Percentiles rank a stretch among this genome's conserved stretches.
These are phyloP conservation scores for Coendou prehensilis DNA, from an alignment of 2,797 vertebrate genomes.

Conservation along the genomic window DNA sequence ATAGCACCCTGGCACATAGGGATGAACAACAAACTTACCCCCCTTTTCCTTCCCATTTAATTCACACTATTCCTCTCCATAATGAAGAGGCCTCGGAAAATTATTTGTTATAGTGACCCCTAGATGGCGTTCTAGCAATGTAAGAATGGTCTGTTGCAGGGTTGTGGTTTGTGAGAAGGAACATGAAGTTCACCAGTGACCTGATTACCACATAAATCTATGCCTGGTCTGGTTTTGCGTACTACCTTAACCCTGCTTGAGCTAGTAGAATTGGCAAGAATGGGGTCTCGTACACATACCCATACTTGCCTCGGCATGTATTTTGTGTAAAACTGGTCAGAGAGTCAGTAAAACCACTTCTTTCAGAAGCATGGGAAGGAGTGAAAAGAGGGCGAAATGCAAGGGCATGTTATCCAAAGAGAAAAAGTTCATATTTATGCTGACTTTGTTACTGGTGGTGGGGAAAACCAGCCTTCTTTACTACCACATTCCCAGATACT, in stretches of 20 bases:
- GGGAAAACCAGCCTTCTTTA: background rate
- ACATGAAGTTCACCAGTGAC: background rate
- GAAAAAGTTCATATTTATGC: background rate
- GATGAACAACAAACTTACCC: background rate
- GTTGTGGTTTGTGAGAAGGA: background rate
- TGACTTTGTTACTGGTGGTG: background rate
- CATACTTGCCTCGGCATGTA: background rate
- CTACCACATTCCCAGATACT: background rate
- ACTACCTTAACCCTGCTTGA: background rate
- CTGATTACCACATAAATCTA: background rate
- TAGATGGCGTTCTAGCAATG: constrained; percentile 70
- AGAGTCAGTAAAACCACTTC: background rate
- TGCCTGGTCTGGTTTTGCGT: background rate
- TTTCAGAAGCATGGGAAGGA: constrained; percentile 4
- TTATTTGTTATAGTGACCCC: background rate
- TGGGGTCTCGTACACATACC: background rate
- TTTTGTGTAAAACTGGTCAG: background rate
- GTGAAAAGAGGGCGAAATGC: background rate
- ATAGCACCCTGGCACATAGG: background rate
- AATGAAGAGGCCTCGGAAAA: background rate
- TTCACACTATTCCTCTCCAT: background rate
- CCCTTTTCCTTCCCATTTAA: background rate
- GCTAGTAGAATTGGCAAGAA: background rate
- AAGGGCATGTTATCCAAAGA: background rate
- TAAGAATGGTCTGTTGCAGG: background rate